phyloP scores from a whole-genome alignment of 2,888 invertebrate genomes.

The Dilophus febrilis region DNA sequence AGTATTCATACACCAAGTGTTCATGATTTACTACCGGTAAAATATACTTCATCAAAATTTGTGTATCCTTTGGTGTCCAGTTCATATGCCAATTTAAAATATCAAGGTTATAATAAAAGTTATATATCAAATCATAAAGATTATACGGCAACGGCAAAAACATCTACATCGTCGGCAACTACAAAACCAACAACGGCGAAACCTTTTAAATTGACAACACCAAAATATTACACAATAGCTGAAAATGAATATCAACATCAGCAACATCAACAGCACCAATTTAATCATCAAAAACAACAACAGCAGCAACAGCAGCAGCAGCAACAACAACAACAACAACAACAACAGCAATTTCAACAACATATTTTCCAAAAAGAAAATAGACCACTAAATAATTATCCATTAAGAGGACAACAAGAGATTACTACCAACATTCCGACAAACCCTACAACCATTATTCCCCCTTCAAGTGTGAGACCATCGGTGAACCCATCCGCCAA shows the following conservation, averaged over 20 bases:
- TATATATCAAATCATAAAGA: conserved; percentile 34
- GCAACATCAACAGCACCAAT: conserved; percentile 4
- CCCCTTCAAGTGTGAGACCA: conserved; percentile 9
- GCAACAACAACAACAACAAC: conserved; percentile 17
- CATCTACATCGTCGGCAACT: conserved; percentile 10
- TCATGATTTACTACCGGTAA: conserved; percentile 49
- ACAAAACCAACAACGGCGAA: no score
- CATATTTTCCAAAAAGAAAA: not conserved
- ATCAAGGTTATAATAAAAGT: conserved; percentile 43
- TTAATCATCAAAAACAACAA: conserved; percentile 3
- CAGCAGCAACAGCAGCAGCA: conserved; percentile 12
- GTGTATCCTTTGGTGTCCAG: conserved; percentile 51
- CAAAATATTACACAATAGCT: conserved; percentile 4
- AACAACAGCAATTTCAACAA: conserved; percentile 23
- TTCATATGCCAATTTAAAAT: conserved; percentile 53
- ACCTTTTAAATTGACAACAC: no score
- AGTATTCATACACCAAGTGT: conserved; percentile 38
- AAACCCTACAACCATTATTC: no score
- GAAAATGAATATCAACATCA: conserved; percentile 9
- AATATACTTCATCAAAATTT: conserved; percentile 49
- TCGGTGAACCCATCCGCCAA: conserved; percentile 9
- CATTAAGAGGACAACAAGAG: conserved; percentile 27
- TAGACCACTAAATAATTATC: conserved; percentile 18
- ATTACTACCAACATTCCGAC: no score
- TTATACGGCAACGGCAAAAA: conserved; percentile 15